Base-by-base conservation (phyloP, 2,888 invertebrate genomes). In the Andricus quercusramuli region DNA sequence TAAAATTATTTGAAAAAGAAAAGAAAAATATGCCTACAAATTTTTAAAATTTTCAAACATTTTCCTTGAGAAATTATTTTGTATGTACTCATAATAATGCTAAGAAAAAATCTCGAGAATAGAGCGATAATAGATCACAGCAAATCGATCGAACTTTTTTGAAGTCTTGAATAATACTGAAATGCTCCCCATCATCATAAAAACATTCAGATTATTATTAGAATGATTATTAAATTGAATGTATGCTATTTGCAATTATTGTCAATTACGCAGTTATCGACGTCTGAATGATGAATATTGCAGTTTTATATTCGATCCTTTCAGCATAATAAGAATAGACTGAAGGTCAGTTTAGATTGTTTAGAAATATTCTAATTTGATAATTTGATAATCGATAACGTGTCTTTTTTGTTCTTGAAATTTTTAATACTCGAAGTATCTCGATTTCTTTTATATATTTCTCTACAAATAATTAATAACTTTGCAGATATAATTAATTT, bases 101-200 rank as follows among this genome's bases (percentile, higher is more conserved):
- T 44, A 0, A 15, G 44, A 15, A 15, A 44, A 44, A 44, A 44
- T 44, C 44, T 44, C 44, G 44, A 13, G 15, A 44, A 41, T 41
- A 11, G 41, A 41, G 9, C 0, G 44, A 68, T 25, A 68, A 68
- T 70, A 47, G 68, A 70, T 70, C 25, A 29, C 13, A 70, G 47
- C 17, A 47, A 70, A 47, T 70, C 47, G 47, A 70, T 47, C 29
- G 47, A 47, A 70, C 47, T 70, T 20, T 70, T 70, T 70, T 70
- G 51, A 51, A 29, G 70, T 70, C 17, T 51, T 70, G 47, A 9
- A 51, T n/a, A 51, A 70, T 68, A 32, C 9, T 51, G 29, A 9
- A 70, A 6, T 51, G 17, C 29, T n/a, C 9, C 29, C 3, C 29
- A 11, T 4, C 25, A 47, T 29, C 8, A 25, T 15, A 62, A 17